Percentiles rank a stretch among this genome's conserved stretches.
Conservation (phyloP, 2,888 invertebrate species). For the Lasioglossum lativentre region DNA sequence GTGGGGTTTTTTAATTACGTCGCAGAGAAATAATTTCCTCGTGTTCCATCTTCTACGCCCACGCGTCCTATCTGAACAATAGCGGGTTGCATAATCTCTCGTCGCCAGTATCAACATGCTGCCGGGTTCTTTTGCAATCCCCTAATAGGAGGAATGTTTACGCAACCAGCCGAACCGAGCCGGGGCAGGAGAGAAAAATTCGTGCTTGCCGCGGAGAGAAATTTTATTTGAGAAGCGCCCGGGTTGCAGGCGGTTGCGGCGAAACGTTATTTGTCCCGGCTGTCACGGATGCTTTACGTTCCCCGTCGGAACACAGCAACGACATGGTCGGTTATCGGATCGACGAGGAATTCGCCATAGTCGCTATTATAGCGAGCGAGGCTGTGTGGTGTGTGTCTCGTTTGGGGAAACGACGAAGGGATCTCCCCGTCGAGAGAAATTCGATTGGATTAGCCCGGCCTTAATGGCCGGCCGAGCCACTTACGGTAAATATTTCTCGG, state of each 20-base stretch:
- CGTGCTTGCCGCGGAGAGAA: neutral
- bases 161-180: neutral
- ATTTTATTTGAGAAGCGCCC: neutral
- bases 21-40: neutral
- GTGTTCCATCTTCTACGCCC: neutral
- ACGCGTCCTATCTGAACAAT: neutral
- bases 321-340: neutral
- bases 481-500: neutral
- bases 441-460: neutral
- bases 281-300: neutral
- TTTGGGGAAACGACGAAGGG: neutral
- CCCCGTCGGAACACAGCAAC: neutral
- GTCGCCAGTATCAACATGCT: neutral
- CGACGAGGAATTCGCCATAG: neutral
- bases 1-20: neutral
- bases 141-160: slow-evolving; percentile 24
- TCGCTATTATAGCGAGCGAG: neutral
- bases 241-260: neutral
- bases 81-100: slow-evolving; percentile 4
- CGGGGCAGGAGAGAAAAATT: neutral
- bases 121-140: slow-evolving; percentile 9
- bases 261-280: neutral
- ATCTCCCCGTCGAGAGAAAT: neutral
- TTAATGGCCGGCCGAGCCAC: neutral
- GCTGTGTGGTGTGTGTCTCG: neutral